These are phyloP conservation scores for Steinernema hermaphroditum DNA, from an alignment of 2,888 invertebrate species.

Conservation along the genomic window DNA sequence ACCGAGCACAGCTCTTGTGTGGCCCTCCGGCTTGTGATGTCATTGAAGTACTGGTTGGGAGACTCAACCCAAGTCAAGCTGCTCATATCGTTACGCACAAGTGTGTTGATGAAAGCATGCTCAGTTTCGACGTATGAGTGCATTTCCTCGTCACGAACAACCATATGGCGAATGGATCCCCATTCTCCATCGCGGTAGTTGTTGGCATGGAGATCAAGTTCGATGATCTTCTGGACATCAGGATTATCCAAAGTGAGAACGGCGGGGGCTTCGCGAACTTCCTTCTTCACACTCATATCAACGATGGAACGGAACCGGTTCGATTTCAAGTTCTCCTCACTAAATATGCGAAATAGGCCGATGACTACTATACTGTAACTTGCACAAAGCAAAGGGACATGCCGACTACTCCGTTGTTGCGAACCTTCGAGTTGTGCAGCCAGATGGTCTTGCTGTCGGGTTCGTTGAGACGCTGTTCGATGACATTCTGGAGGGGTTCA, in stretches of 20 bases:
- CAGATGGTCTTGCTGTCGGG: constrained; percentile 69
- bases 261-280: constrained; percentile 53
- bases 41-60: constrained; percentile 74
- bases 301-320: constrained; percentile 65
- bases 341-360: too few relatives aligned
- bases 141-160: constrained; percentile 71
- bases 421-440: constrained; percentile 71
- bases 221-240: constrained; percentile 61
- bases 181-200: constrained; percentile 79
- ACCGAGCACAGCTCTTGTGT: constrained; percentile 61
- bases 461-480: constrained; percentile 77
- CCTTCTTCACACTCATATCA: constrained; percentile 61
- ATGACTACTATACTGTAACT: neutral
- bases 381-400: constrained; percentile 80
- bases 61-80: constrained; percentile 91
- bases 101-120: constrained; percentile 91
- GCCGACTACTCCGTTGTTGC: constrained; percentile 80
- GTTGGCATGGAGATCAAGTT: constrained; percentile 82
- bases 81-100: constrained; percentile 88
- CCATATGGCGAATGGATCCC: constrained; percentile 85
- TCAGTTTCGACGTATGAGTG: constrained; percentile 72
- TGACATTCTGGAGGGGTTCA: constrained; percentile 63
- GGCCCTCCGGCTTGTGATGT: constrained; percentile 44
- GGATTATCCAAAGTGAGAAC: constrained; percentile 48
- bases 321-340: constrained; percentile 63